Evolutionary conservation across 2,113 vertebrate genomes (phyloP).

Genomic region (Oophaga pumilio): DNA sequence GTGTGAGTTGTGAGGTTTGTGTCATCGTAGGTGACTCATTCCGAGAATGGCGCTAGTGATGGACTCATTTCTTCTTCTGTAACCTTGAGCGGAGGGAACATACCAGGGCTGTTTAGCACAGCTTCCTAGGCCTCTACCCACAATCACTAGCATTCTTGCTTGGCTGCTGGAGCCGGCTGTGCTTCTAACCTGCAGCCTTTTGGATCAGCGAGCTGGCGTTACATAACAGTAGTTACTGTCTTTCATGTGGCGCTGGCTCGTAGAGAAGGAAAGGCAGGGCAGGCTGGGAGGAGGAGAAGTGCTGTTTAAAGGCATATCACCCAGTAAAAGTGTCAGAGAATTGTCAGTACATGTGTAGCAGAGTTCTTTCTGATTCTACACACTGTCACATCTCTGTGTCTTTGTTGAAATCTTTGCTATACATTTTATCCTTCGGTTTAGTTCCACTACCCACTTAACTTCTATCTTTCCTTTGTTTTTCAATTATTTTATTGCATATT

Average conservation of each 20-base stretch:
- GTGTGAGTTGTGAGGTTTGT: constrained; percentile 1
- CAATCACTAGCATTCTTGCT: constrained; percentile 30
- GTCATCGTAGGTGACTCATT: constrained; percentile 26
- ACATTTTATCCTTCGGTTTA: too few species aligned
- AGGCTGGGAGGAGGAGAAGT: constrained; percentile 35
- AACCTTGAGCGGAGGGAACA: background rate
- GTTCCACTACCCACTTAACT: too few species aligned
- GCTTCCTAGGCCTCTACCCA: constrained; percentile 13
- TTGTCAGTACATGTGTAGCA: background rate
- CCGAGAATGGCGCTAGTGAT: constrained; percentile 2
- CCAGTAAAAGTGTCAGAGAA: background rate
- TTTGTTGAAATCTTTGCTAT: too few species aligned
- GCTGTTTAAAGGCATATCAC: constrained; percentile 44
- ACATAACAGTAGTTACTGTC: constrained; percentile 56
- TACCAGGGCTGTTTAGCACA: background rate
- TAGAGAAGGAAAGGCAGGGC: constrained; percentile 43
- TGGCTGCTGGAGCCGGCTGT: constrained; percentile 45
- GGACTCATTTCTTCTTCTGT: constrained; percentile 10
- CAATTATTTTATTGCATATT: too few species aligned
- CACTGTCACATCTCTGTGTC: background rate
- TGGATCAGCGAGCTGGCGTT: constrained; percentile 52
- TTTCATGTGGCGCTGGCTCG: constrained; percentile 50
- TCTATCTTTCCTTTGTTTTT: too few species aligned
- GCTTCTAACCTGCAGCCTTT: constrained; percentile 57
- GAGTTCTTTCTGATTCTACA: background rate